Percentiles rank a stretch among this genome's conserved stretches.
Conservation (phyloP, 2,888 invertebrate genomes). For the Mongoloraphidia duomilia region DNA sequence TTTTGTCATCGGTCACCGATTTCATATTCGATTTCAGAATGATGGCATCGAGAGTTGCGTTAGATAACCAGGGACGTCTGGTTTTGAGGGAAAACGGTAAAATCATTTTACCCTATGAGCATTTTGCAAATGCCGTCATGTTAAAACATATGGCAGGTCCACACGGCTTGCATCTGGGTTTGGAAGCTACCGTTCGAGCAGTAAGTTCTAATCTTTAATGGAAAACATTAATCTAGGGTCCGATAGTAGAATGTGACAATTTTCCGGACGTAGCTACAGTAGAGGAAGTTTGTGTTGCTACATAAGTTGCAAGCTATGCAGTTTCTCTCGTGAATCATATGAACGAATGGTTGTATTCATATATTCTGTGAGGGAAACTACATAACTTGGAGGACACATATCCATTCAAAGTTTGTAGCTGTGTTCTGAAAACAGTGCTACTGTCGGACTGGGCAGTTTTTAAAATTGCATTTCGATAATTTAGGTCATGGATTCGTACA, state of each 20-base stretch:
- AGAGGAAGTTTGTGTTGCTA: too few relatives aligned
- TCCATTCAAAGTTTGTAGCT: too few relatives aligned
- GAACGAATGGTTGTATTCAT: too few relatives aligned
- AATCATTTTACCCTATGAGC: conserved; percentile 77
- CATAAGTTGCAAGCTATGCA: too few relatives aligned
- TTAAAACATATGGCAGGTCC: conserved; percentile 82
- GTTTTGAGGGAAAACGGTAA: conserved; percentile 77
- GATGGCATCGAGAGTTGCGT: conserved; percentile 70
- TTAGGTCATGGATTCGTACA: conserved; percentile 69
- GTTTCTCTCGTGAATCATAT: too few relatives aligned
- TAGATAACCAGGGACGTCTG: conserved; percentile 70
- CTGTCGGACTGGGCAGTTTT: too few relatives aligned
- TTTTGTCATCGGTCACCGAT: neutral
- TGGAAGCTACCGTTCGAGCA: conserved; percentile 72
- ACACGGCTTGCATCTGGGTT: conserved; percentile 68
- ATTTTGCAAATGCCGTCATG: conserved; percentile 85
- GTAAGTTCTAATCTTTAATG: conserved; percentile 33
- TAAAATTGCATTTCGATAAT: neutral
- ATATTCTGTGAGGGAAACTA: too few relatives aligned
- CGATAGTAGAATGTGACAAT: too few relatives aligned
- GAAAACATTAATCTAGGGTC: too few relatives aligned
- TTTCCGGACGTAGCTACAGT: too few relatives aligned
- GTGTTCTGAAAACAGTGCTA: too few relatives aligned
- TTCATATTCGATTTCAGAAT: conserved; percentile 41
- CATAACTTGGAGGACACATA: too few relatives aligned